phyloP scores from a whole-genome alignment of 2,888 invertebrate genomes.

The Venustoraphidia nigricollis region DNA sequence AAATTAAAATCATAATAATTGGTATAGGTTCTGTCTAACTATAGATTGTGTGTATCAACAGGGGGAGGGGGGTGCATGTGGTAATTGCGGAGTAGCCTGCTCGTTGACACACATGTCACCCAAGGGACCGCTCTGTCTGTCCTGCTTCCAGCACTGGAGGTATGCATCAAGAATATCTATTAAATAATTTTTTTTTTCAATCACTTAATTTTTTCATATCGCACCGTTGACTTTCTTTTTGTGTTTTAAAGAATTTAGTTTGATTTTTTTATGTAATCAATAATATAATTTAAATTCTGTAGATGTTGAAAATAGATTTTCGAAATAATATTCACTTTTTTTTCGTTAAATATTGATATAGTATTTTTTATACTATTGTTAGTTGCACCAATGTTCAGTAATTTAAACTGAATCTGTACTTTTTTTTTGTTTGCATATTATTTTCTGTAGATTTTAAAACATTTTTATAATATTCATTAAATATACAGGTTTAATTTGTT shows the following conservation, averaged over 20 bases:
- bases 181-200: neutral
- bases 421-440: too few relatives aligned
- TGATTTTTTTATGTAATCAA: neutral
- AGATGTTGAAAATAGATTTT: too few relatives aligned
- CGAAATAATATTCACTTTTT: too few relatives aligned
- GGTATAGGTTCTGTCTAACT: neutral
- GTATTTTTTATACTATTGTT: too few relatives aligned
- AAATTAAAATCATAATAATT: neutral
- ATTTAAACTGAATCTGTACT: too few relatives aligned
- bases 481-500: too few relatives aligned
- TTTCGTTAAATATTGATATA: too few relatives aligned
- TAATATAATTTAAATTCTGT: too few relatives aligned
- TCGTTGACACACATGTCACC: conserved; percentile 57
- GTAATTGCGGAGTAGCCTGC: conserved; percentile 58
- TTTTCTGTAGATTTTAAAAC: too few relatives aligned
- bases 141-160: conserved; percentile 79
- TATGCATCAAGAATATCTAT: conserved; percentile 28
- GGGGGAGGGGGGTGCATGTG: conserved; percentile 31
- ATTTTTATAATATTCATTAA: too few relatives aligned
- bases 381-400: too few relatives aligned
- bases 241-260: neutral
- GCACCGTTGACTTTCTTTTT: neutral
- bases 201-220: neutral
- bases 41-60: conserved; percentile 16
- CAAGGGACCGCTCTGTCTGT: conserved; percentile 65